Conservation (phyloP, 2,113 vertebrate species). For the Irena cyanogastra region DNA sequence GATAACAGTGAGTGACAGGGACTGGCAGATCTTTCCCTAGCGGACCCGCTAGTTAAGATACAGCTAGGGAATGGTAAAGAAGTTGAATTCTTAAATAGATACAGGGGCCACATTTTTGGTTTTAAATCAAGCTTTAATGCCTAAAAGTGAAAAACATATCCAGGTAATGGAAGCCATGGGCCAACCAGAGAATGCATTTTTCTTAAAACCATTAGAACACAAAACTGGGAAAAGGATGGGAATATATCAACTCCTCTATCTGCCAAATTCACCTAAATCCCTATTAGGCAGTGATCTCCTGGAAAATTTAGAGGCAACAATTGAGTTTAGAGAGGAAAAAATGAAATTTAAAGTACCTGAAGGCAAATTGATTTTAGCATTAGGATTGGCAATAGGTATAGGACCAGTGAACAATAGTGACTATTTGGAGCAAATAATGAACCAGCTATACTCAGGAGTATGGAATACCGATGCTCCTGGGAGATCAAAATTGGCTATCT, state of each 20-base stretch:
- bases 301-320: neutral
- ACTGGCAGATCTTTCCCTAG: neutral
- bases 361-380: neutral
- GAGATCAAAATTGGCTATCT: no score
- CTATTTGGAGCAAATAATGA: neutral
- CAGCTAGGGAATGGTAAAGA: neutral
- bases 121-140: neutral
- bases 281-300: neutral
- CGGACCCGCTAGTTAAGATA: neutral
- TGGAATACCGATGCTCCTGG: no score
- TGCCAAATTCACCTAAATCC: neutral
- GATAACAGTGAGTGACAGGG: neutral
- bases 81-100: neutral
- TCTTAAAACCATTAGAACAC: neutral
- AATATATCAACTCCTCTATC: neutral
- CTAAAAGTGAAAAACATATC: neutral
- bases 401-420: neutral
- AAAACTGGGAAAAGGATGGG: neutral
- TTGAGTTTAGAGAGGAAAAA: neutral
- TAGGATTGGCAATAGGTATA: neutral
- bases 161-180: neutral
- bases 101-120: neutral
- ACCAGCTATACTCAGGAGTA: no score
- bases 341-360: neutral
- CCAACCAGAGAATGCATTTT: neutral